Conservation (phyloP, 2,797 vertebrate species). For the Amniataba percoides region DNA sequence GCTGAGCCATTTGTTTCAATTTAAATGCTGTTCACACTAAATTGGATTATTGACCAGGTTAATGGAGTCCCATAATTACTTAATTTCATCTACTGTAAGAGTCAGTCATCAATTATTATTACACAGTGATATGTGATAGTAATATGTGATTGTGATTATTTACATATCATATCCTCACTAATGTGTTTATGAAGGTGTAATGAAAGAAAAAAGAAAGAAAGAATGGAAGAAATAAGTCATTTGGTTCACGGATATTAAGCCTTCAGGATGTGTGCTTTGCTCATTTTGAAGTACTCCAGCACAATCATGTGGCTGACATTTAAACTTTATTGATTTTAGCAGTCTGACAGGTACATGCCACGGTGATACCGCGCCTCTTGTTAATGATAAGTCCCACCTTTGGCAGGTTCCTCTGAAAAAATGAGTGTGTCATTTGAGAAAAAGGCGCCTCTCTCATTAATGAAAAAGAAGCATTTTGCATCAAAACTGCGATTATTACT, state of each 20-base stretch:
- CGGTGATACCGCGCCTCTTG: conserved; percentile 30
- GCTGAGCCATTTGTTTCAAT: conserved; percentile 51
- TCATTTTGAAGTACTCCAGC: conserved; percentile 48
- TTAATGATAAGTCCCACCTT: conserved; percentile 30
- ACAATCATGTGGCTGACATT: conserved; percentile 61
- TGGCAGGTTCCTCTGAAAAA: background rate
- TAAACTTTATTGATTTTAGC: conserved; percentile 45
- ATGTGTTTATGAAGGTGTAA: background rate
- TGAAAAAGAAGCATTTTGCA: too few relatives aligned
- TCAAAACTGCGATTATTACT: background rate
- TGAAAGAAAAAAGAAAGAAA: background rate
- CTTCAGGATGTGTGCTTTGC: conserved; percentile 36
- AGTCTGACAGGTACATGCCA: conserved; percentile 49
- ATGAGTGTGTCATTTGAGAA: conserved; percentile 11
- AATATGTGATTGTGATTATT: conserved; percentile 11
- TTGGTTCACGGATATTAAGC: background rate
- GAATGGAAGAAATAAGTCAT: background rate
- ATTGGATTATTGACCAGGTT: conserved; percentile 61
- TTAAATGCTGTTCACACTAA: conserved; percentile 21
- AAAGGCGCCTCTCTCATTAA: background rate
- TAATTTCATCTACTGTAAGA: conserved; percentile 44
- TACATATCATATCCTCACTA: conserved; percentile 32
- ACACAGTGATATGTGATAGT: too few relatives aligned
- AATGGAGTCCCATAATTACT: conserved; percentile 43
- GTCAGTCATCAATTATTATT: conserved; percentile 49